A percentile compares a stretch with the other conserved stretches of the same genome.
These are phyloP conservation scores for Ginglymostoma cirratum DNA, from an alignment of 2,113 vertebrate species.

Conservation along the genomic window DNA sequence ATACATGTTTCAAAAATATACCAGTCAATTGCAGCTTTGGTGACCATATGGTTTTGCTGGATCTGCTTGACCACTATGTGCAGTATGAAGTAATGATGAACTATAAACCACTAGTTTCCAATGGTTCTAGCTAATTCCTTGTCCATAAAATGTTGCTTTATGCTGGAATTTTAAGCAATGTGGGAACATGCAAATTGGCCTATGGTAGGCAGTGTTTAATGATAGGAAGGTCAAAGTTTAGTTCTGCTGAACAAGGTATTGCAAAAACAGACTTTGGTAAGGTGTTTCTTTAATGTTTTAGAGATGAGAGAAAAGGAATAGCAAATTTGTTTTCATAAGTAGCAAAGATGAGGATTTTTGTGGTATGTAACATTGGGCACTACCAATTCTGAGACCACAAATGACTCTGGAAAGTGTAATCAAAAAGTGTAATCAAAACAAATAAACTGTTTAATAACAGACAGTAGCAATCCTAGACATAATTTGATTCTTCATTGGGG, in stretches of 20 bases:
- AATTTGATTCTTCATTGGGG: neutral
- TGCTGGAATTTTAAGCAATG: neutral
- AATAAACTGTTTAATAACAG: neutral
- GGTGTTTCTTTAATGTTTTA: neutral
- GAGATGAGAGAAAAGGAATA: neutral
- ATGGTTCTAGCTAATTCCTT: neutral
- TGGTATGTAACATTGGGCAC: neutral
- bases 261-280: neutral
- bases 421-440: neutral
- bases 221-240: neutral
- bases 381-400: neutral
- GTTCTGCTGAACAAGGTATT: neutral
- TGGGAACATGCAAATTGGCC: neutral
- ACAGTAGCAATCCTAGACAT: neutral
- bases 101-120: neutral
- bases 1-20: neutral
- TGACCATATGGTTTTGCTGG: neutral
- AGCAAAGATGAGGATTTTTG: neutral
- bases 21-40: neutral
- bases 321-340: neutral
- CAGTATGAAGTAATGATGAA: neutral
- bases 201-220: neutral
- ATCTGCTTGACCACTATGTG: neutral
- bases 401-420: neutral
- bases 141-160: neutral